Conservation (phyloP, 2,888 invertebrate species). For the Patella depressa region DNA sequence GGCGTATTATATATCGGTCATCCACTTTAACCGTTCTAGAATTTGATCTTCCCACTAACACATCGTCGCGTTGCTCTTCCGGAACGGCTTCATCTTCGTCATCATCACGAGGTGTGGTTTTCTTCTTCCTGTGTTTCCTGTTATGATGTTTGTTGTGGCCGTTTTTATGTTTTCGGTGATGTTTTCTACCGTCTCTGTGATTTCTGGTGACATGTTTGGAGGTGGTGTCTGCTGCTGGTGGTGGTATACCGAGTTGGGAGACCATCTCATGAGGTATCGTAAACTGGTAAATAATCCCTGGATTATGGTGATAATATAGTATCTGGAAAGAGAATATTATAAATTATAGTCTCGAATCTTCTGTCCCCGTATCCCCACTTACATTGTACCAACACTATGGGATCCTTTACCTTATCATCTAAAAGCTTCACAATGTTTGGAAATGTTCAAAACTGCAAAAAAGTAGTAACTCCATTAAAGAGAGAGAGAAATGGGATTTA, state of each 20-base stretch:
- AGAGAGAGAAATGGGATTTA: too few relatives aligned
- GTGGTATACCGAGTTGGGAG: neutral
- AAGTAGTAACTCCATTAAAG: too few relatives aligned
- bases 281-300: slow-evolving; percentile 91
- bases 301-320: slow-evolving; percentile 85
- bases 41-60: neutral
- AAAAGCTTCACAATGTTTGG: too few relatives aligned
- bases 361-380: too few relatives aligned
- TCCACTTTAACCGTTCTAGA: neutral
- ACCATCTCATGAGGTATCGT: slow-evolving; percentile 78
- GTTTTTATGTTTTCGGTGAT: neutral
- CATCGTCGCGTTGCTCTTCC: neutral
- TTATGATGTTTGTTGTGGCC: neutral
- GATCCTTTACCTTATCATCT: too few relatives aligned
- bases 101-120: neutral
- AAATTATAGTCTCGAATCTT: too few relatives aligned
- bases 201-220: neutral
- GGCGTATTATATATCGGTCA: neutral
- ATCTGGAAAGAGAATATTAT: slow-evolving; percentile 75
- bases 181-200: neutral
- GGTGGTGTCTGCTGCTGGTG: neutral
- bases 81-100: neutral
- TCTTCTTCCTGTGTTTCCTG: neutral
- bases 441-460: too few relatives aligned
- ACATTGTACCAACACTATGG: too few relatives aligned